Evolutionary conservation across 2,888 invertebrate genomes (phyloP), one percentile per base, ranked within the genome.

Genomic region (Diarsia dahlii): DNA sequence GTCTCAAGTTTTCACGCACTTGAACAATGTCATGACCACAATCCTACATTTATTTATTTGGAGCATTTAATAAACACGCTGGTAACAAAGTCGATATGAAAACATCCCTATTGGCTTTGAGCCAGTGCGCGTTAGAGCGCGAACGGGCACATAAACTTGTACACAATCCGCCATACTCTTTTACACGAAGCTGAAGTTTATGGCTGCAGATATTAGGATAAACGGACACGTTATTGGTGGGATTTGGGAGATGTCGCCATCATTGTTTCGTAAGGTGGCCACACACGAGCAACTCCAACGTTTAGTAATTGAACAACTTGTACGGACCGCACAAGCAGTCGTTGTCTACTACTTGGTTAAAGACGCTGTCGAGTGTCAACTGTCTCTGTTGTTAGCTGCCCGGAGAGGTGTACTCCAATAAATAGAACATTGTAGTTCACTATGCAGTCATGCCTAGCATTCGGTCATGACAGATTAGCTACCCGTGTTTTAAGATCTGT

Each of bases 91-190:
- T 84, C 78, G 79, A 82, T 79, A 74, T 75, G 73, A 74, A 73
- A 76, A 75, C 81, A 85, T 78, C 73, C 74, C 79, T 70, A 71
- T 83, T 87, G 87, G 87, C 87, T 70, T 66, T 2, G 23, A 65
- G 86, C 86, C 87, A 86, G 81, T 71, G 70, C n/a, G 74, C 71
- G 72, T 76, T 76, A 77, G 73, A 68, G 78, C 71, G 78, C 65
- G 74, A 85, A 83, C 85, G 76, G 76, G 66, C 46, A 60, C 82
- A 81, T 73, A 85, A 81, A 76, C 2, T 56, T 68, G 72, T 73
- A 70, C 70, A 82, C 70, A 85, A 77, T 72, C 58, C 83, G 69
- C 77, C 73, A 76, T 71, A 65, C 77, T 74, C 77, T 82, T 84
- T 76, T 73, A 74, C 85, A 81, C 69, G 45, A 69, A 62, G 81